Evolutionary conservation across 53 echinoderm and acorn worm genomes (phyloP), one percentile per base, ranked within the genome.

Genomic region (Stichopus horrens): DNA sequence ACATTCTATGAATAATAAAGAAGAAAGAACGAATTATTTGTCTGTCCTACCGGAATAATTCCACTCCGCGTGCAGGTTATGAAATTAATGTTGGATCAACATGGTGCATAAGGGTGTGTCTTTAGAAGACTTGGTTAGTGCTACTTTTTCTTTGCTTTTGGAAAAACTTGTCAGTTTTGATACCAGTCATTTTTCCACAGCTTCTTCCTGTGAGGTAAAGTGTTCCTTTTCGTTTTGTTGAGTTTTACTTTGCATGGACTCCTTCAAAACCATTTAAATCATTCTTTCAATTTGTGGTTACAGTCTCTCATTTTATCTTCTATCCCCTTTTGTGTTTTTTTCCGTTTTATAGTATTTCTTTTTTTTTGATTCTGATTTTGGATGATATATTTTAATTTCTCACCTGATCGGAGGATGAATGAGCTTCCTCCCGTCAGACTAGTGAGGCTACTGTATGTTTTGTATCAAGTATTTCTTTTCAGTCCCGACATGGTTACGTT

Each of bases 101-200:
- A 81, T 81, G 81, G 81, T 81, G 58, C 57, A 71, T 16, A 71
- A 71, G 71, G 71, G 71, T 8, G 5, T 81, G 57, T 55, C 81
- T 81, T 58, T 81, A 58, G 57, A 81, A 56, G 81, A 81, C 9
- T 81, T 22, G 81, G 81, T 81, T 81, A 81, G 81, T 81, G 21
- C 58, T 20, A 14, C 71, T n/a, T 16, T 71, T 71, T 71, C 14
- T 71, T 71, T 71, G 18, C 71, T 71, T 71, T 71, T 71, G 71
- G 71, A 71, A 71, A 37, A 71, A 71, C 71, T 71, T 18, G 71
- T 71, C 19, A 71, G 19, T 71, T 71, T 71, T 71, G 71, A 71
- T 7, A 18, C 71, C 71, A 71, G 71, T 18, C 71, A 21, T 71
- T 71, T 71, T 71, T 13, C 19, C 71, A 63, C 63, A 71, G 71